Evolutionary conservation across 2,797 vertebrate genomes (phyloP).

Genomic region (Holocentrus rufus): DNA sequence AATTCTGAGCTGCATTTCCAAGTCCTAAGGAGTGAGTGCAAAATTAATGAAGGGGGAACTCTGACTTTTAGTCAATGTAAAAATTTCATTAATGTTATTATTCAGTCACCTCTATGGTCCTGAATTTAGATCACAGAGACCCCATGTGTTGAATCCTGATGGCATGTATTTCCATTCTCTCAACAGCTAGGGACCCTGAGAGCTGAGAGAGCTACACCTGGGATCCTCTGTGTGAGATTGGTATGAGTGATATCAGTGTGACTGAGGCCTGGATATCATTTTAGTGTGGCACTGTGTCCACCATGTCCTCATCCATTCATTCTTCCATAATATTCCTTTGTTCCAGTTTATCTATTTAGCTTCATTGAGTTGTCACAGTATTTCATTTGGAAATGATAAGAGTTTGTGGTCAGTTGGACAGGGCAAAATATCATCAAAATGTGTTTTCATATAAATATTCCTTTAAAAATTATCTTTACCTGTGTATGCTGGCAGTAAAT

Average conservation of each 20-base stretch:
- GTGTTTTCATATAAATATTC: background rate
- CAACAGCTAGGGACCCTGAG: slow-evolving; percentile 68
- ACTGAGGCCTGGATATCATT: slow-evolving; percentile 33
- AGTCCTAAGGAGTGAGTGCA: slow-evolving; percentile 69
- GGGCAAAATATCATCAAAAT: background rate
- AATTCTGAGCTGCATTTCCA: slow-evolving; percentile 49
- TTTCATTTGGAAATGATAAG: background rate
- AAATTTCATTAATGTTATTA: slow-evolving; percentile 84
- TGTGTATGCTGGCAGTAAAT: background rate
- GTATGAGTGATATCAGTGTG: slow-evolving; percentile 35
- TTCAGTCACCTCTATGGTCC: slow-evolving; percentile 79
- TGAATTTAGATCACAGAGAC: slow-evolving; percentile 79
- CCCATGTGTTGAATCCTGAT: slow-evolving; percentile 80
- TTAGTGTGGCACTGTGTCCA: slow-evolving; percentile 8
- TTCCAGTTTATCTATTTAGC: background rate
- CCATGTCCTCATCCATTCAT: background rate
- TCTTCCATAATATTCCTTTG: slow-evolving; percentile 2
- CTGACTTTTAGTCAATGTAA: slow-evolving; percentile 82
- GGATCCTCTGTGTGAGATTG: slow-evolving; percentile 49
- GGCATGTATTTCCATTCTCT: slow-evolving; percentile 75
- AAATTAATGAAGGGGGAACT: slow-evolving; percentile 81
- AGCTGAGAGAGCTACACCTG: slow-evolving; percentile 38
- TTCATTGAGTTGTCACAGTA: background rate
- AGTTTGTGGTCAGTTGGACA: background rate
- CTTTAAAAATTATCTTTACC: background rate